Percentiles rank a stretch among this genome's conserved stretches.
phyloP scores from a whole-genome alignment of 2,888 invertebrate species.

The Sinodicranocentrus sp. region DNA sequence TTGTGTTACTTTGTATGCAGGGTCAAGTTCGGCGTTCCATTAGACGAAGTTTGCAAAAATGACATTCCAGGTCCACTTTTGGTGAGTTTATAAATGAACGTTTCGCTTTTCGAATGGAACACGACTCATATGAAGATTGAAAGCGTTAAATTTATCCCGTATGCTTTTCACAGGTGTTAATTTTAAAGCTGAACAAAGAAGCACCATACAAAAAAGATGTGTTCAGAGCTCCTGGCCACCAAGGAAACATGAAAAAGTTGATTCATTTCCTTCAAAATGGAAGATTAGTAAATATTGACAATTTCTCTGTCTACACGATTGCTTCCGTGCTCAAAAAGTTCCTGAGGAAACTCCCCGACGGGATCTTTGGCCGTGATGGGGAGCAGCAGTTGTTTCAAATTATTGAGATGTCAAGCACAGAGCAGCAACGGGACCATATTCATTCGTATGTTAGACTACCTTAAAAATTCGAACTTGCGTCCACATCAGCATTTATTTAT shows the following conservation, averaged over 20 bases:
- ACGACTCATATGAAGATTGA: background rate
- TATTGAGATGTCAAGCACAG: conserved; percentile 82
- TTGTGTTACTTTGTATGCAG: conserved; percentile 78
- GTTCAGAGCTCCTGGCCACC: conserved; percentile 96
- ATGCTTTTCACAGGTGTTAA: conserved; percentile 84
- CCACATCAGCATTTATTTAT: too few species aligned
- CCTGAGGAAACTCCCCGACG: conserved; percentile 96
- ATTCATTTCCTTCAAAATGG: conserved; percentile 95
- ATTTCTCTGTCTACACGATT: conserved; percentile 98
- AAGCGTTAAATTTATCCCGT: background rate
- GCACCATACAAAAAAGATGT: conserved; percentile 95
- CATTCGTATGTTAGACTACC: conserved; percentile 84
- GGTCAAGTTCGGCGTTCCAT: conserved; percentile 95
- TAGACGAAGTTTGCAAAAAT: conserved; percentile 96
- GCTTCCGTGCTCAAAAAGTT: conserved; percentile 99
- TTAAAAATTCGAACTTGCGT: conserved; percentile 60
- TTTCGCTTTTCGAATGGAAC: too few species aligned
- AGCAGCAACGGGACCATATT: conserved; percentile 92
- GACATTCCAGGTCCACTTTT: conserved; percentile 95
- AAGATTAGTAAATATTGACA: conserved; percentile 93
- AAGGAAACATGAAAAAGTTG: conserved; percentile 95
- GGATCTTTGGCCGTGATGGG: conserved; percentile 95
- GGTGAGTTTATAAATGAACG: conserved; percentile 83
- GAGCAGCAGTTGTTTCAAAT: conserved; percentile 94
- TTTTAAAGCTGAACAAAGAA: conserved; percentile 95